phyloP scores from a whole-genome alignment of 2,888 invertebrate genomes.

The Phengaris alcon region DNA sequence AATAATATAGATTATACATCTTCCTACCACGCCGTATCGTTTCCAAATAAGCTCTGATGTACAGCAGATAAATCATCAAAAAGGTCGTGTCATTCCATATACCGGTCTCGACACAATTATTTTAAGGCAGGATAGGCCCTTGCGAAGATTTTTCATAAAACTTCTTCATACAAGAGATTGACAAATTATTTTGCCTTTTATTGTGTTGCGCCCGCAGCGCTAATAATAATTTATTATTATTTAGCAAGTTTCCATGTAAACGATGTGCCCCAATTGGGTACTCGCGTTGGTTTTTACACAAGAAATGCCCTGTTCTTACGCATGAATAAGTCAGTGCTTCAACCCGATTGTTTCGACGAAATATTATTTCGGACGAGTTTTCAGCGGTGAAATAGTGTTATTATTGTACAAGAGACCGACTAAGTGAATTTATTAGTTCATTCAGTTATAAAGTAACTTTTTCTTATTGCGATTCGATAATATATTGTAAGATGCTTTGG shows the following conservation, averaged over 20 bases:
- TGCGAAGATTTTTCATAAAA: not conserved
- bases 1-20: not conserved
- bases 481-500: constrained; percentile 59
- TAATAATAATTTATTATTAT: too few relatives aligned
- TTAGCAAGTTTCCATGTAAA: not conserved
- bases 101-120: constrained; percentile 32
- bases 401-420: constrained; percentile 55
- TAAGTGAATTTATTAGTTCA: constrained; percentile 66
- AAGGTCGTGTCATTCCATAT: constrained; percentile 48
- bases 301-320: not conserved
- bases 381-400: constrained; percentile 59
- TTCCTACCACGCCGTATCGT: constrained; percentile 25
- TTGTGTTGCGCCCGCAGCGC: too few relatives aligned
- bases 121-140: not conserved
- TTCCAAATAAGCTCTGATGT: constrained; percentile 44
- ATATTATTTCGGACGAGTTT: constrained; percentile 49
- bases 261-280: not conserved
- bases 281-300: not conserved
- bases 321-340: not conserved
- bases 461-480: constrained; percentile 47
- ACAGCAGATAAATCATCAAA: constrained; percentile 49
- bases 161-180: not conserved
- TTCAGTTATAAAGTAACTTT: constrained; percentile 64
- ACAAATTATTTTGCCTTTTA: not conserved
- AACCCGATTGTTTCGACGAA: constrained; percentile 51